Evolutionary conservation across 2,113 vertebrate genomes (phyloP), one percentile per base, ranked within the genome.

Genomic region (Microtus montanus): DNA sequence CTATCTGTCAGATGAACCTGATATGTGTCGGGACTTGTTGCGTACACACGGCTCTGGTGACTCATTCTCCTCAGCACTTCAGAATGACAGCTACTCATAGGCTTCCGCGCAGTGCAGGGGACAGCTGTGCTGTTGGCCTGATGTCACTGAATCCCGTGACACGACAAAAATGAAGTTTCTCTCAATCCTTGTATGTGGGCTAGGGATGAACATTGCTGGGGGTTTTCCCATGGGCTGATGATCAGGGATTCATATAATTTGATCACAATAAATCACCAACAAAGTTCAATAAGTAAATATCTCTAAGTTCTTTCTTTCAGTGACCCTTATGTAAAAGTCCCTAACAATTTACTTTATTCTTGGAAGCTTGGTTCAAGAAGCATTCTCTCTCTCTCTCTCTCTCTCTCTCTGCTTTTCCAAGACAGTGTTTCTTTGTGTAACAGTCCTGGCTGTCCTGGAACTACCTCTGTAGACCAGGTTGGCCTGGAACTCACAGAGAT

Each of bases 291-390:
- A 54, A 87, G 4, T 84, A 54, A 54, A 75, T 54, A 87, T 10
- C 80, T 93, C 4, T n/a, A 89, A 28, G 1, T 44, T 77, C 35
- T 13, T 52, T 92, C 19, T 73, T 30, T 87, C 68, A 80, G 30
- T 71, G 5, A 15, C 9, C 35, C 9, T 95, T 73, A 84, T 22
- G 14, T 63, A 19, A 87, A 49, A 91, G 44, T 87, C 15, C 19
- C 3, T 91, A 84, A 26, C 14, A 70, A 33, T 4, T 87, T 92
- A 89, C 71, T 71, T 87, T 52, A 63, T 84, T 94, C 66, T 15
- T 38, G 54, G 66, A 13, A 91, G 30, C n/a, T 91, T 93, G 86
- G 44, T 61, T 79, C 63, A 78, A 90, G 26, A 38, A 94, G 71
- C 78, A 22, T 58, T 74, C 12, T 52, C 17, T 90, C 70, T 77